These are phyloP conservation scores for Lepidostoma basale DNA, from an alignment of 1,140 invertebrate genomes.

Conservation along the genomic window DNA sequence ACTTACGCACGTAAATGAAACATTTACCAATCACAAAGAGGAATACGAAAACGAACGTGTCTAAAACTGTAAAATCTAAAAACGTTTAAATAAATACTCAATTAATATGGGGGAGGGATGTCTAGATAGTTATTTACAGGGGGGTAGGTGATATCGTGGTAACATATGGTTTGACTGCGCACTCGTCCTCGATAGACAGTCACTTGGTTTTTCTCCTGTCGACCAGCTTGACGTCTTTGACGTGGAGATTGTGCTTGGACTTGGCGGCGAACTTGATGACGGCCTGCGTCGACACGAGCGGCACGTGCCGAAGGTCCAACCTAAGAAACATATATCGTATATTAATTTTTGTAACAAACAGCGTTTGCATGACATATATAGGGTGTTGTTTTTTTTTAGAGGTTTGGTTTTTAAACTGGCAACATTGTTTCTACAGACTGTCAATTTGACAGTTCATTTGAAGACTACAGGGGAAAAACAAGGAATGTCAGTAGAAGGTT, in stretches of 20 bases:
- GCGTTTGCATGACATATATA: too few species aligned
- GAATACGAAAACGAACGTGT: neutral
- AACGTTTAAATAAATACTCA: neutral
- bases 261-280: conserved; percentile 81
- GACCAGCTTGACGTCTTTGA: conserved; percentile 76
- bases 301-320: conserved; percentile 77
- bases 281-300: conserved; percentile 76
- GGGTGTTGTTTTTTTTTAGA: too few species aligned
- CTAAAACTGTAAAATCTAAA: neutral
- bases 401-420: too few species aligned
- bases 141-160: neutral
- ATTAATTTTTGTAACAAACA: too few species aligned
- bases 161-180: neutral
- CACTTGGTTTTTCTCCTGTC: conserved; percentile 59
- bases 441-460: too few species aligned
- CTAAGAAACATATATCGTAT: conserved; percentile 48
- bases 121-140: neutral
- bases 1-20: too few species aligned
- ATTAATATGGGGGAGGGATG: neutral
- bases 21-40: conserved; percentile 4
- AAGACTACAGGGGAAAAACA: too few species aligned
- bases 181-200: conserved; percentile 9
- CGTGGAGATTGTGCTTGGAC: conserved; percentile 74
- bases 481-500: too few species aligned
- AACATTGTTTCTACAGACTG: too few species aligned